These are phyloP conservation scores for Chrysotoxum bicinctum DNA, from an alignment of 2,888 invertebrate species.

Conservation along the genomic window DNA sequence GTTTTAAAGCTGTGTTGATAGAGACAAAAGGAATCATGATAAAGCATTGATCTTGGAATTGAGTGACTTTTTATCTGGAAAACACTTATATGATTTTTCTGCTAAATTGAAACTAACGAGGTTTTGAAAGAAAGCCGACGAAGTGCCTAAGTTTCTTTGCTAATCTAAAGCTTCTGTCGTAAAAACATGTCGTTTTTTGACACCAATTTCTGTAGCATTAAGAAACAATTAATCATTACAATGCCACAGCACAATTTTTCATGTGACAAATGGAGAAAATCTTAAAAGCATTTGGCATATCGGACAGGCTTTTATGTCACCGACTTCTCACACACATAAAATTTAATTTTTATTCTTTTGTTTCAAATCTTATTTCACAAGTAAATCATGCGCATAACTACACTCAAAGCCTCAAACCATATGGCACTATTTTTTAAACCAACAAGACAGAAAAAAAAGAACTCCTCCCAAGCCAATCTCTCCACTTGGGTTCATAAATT, in stretches of 20 bases:
- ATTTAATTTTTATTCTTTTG: neutral
- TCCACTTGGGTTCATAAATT: conserved; percentile 50
- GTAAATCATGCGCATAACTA: conserved; percentile 34
- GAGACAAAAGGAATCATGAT: too few relatives aligned
- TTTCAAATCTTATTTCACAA: conserved; percentile 35
- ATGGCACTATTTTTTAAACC: conserved; percentile 31
- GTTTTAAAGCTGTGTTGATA: too few relatives aligned
- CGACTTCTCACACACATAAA: conserved; percentile 17
- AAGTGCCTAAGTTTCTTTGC: too few relatives aligned
- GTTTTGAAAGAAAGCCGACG: too few relatives aligned
- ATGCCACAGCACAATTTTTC: neutral
- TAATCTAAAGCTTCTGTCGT: neutral
- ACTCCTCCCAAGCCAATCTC: conserved; percentile 43
- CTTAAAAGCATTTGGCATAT: conserved; percentile 5
- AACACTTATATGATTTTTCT: too few relatives aligned
- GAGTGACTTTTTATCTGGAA: too few relatives aligned
- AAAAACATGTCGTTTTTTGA: neutral
- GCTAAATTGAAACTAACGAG: too few relatives aligned
- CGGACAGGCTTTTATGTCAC: conserved; percentile 38
- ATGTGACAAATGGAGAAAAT: neutral
- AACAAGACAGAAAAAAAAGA: neutral
- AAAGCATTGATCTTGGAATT: too few relatives aligned
- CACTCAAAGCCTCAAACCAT: conserved; percentile 30
- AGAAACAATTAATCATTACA: neutral
- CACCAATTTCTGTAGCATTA: neutral